Evolutionary conservation across 2,888 invertebrate species (phyloP), one percentile per base, ranked within the genome.

Genomic region (Hydrotaea diabolus): DNA sequence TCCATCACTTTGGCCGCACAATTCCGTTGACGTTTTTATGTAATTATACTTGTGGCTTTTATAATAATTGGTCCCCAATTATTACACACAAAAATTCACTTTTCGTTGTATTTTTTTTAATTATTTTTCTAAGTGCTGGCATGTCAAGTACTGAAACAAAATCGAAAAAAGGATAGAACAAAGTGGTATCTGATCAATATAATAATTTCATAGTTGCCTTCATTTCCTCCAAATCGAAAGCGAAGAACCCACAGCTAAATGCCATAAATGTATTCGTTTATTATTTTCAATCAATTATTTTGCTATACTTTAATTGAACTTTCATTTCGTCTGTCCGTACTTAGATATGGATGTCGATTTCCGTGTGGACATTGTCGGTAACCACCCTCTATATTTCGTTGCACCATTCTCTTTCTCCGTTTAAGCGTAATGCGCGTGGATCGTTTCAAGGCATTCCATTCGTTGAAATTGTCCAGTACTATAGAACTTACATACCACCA

Each of bases 1-100:
- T 77, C 64, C 59, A 59, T 59, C 64, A 72, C 80, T 77, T 80
- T 75, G 75, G 62, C 74, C 74, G 77, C 74, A 75, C 75, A 7
- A 49, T 72, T 75, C 57, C 76, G 81, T 76, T 84, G 84, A 84
- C 80, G 81, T 78, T 72, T 80, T 76, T 80, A 78, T 81, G 75
- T 84, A 84, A 84, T 84, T 84, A 80, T 76, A 78, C 81, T 78
- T 81, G 78, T 84, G 82, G 76, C 82, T 85, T 85, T 81, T 71
- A 77, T 74, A 77, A 81, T 77, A 83, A 80, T 86, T 82, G 76
- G 80, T 9, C 31, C 23, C 75, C 78, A 84, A 82, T 84, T 78
- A 84, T 55, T 55, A 72, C 17, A 49, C 49, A 49, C 49, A 13
- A 0, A 11, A 49, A 49, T 43, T 43, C 3, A n/a, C n/a, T n/a